A percentile compares a stretch with the other conserved stretches of the same genome.
These are phyloP conservation scores for Gymnocheta viridis DNA, from an alignment of 2,888 invertebrate genomes.

Conservation along the genomic window DNA sequence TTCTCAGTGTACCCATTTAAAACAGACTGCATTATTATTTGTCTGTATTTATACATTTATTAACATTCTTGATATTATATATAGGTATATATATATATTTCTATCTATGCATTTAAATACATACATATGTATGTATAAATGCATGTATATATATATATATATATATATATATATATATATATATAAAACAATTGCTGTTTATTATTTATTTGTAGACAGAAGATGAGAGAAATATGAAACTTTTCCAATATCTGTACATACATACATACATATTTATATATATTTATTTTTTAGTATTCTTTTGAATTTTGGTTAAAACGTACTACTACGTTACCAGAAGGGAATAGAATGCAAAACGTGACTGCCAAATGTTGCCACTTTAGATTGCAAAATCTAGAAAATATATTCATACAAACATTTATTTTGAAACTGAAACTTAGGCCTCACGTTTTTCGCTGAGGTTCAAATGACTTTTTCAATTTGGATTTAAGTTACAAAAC, in stretches of 20 bases:
- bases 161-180: background rate
- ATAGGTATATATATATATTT: too few species aligned
- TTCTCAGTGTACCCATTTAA: background rate
- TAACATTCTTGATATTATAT: too few species aligned
- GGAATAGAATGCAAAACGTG: constrained; percentile 65
- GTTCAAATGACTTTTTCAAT: constrained; percentile 43
- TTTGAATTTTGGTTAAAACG: constrained; percentile 8
- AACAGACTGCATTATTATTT: constrained; percentile 1
- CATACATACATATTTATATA: background rate
- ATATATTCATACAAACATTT: background rate
- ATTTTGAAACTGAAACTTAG: constrained; percentile 49
- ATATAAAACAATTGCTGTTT: constrained; percentile 56
- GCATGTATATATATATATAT: background rate
- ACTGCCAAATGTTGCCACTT: constrained; percentile 65
- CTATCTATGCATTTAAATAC: too few species aligned
- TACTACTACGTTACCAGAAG: constrained; percentile 32
- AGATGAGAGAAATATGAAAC: constrained; percentile 60
- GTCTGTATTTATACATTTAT: background rate
- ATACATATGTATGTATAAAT: background rate
- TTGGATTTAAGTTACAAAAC: constrained; percentile 14
- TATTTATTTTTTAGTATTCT: constrained; percentile 12
- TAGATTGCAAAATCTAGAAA: constrained; percentile 37
- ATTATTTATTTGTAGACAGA: constrained; percentile 55
- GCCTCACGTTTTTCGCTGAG: constrained; percentile 56
- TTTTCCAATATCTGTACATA: constrained; percentile 32